Percentiles rank a stretch among this genome's conserved stretches.
These are phyloP conservation scores for Himalopsyche japonica DNA, from an alignment of 2,888 invertebrate species.

Conservation along the genomic window DNA sequence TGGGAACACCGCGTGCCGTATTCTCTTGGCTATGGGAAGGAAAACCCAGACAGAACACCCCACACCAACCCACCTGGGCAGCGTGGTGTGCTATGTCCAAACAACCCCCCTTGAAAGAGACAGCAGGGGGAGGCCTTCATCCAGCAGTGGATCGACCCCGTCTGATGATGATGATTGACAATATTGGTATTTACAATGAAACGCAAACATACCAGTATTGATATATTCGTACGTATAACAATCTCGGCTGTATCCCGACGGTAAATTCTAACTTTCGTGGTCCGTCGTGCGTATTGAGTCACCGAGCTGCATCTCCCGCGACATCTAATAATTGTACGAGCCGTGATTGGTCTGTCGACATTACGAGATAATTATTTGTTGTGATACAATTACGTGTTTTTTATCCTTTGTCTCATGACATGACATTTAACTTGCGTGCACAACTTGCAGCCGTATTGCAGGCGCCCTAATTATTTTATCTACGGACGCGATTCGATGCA, in stretches of 20 bases:
- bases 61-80: too few relatives aligned
- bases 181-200: too few relatives aligned
- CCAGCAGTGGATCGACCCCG: too few relatives aligned
- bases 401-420: not conserved
- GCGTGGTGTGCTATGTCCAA: too few relatives aligned
- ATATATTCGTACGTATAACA: too few relatives aligned
- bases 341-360: constrained; percentile 3
- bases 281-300: not conserved
- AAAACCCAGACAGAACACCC: too few relatives aligned
- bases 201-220: too few relatives aligned
- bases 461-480: not conserved
- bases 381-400: constrained; percentile 2
- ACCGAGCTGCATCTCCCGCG: not conserved
- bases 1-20: constrained; percentile 48
- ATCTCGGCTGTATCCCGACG: not conserved
- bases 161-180: too few relatives aligned
- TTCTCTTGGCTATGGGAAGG: too few relatives aligned
- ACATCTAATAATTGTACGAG: not conserved
- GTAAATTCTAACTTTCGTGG: not conserved
- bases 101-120: too few relatives aligned
- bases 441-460: not conserved
- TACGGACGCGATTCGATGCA: not conserved
- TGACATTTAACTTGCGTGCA: constrained; percentile 2
- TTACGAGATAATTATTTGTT: constrained; percentile 2
- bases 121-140: too few relatives aligned